Conservation (phyloP, 2,797 vertebrate species). For the Diplodus puntazzo region DNA sequence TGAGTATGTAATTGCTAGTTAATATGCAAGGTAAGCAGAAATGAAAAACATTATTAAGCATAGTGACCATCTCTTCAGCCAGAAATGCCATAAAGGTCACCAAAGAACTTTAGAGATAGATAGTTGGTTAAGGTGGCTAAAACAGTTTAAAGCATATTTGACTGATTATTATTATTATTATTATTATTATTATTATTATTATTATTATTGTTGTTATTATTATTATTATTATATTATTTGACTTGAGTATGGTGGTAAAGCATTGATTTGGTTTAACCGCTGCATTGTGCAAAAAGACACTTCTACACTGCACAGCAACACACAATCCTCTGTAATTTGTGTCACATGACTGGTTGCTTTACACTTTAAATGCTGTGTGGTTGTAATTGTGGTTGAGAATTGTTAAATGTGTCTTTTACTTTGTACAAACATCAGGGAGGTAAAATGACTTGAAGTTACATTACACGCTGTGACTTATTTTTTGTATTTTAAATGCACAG, state of each 20-base stretch:
- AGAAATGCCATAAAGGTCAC: conserved; percentile 22
- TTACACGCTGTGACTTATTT: background rate
- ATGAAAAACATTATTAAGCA: background rate
- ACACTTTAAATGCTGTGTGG: background rate
- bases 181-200: too few species aligned
- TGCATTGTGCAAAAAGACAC: background rate
- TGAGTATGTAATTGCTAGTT: conserved; percentile 8
- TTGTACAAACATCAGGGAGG: background rate
- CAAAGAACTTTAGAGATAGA: background rate
- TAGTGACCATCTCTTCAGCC: conserved; percentile 4
- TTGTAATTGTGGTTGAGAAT: background rate
- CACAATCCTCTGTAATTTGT: background rate
- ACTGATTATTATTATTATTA: too few species aligned
- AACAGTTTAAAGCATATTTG: background rate
- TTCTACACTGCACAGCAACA: background rate
- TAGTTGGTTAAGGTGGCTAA: conserved; percentile 6
- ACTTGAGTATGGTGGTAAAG: too few species aligned
- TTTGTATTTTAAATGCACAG: background rate
- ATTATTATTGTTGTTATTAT: too few species aligned
- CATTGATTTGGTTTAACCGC: conserved; percentile 14
- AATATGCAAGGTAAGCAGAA: conserved; percentile 21
- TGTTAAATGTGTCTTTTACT: background rate
- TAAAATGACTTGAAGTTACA: background rate
- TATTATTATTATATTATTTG: too few species aligned
- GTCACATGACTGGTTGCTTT: conserved; percentile 4